Base-by-base conservation (phyloP, 2,113 vertebrate genomes). In the Syrmaticus mikado region DNA sequence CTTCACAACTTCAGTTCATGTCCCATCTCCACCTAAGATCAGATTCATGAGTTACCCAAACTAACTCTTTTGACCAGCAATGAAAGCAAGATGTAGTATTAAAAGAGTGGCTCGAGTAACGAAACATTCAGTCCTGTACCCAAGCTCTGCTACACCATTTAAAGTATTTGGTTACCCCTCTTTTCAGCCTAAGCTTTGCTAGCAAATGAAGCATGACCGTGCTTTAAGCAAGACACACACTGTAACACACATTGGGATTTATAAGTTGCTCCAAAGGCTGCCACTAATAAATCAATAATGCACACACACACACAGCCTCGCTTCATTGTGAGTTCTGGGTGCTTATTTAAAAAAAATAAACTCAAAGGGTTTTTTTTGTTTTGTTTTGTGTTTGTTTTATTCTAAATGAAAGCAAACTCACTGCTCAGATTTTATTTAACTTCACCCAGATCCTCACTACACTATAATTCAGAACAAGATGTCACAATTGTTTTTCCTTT, bases 201-300 rank as follows among this genome's bases (percentile, higher is more conserved):
- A 15, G 52, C 45, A 78, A 85, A 93, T 65, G 93, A 94, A 92
- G 82, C 90, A 32, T 90, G 83, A 79, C 85, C 76, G 8, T 1
- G 57, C 87, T 92, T 50, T 36, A 85, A 94, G 87, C 28, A 10
- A 70, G 85, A 74, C 68, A 62, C 60, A 57, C 3, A 74, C 45
- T 52, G 55, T 20, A 95, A 90, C 71, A 80, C 82, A 79, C 43
- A 34, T 7, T 57, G 52, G 75, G 87, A 94, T 94, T 92, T 94
- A 65, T 72, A 92, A 88, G 73, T 83, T 55, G 85, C 89, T 74
- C 11, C 46, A 27, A 55, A 87, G 68, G 68, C 43, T 60, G 82
- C 75, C 79, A 92, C 65, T 68, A 88, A 90, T 92, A 89, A 94
- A 92, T 96, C 94, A 94, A 82, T 95, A 93, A 82, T 10, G 30